Evolutionary conservation across 1,140 invertebrate genomes (phyloP), one percentile per base, ranked within the genome.

Genomic region (Phenacoccus solenopsis): DNA sequence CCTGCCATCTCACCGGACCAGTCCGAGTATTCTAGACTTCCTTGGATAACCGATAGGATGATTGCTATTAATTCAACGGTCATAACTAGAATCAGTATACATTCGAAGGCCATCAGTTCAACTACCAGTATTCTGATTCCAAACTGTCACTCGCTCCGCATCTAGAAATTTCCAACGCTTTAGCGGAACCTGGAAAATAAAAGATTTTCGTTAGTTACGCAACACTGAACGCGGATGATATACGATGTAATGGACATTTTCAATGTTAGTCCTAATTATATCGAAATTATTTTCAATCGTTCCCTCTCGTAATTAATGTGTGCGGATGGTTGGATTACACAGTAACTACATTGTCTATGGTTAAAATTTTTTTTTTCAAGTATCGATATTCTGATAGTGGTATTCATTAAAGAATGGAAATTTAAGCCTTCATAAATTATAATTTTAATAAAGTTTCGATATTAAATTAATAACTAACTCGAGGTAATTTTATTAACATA

Each of bases 101-200:
- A 64, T 64, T 64, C 59, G 22, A 64, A 64, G 59, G 59, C 59
- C 59, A 64, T 64, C 22, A 25, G 13, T 64, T 49, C 38, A 49
- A 49, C 38, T n/a, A 49, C 16, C 5, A 49, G 16, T 49, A 49
- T 49, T 9, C 38, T 9, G 16, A 9, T 49, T 49, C 5, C 16
- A 49, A n/a, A 49, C 20, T 49, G 38, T 49, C 5, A 49, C 16
- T 16, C 38, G 38, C 2, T 49, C 38, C 38, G 16, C 38, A 49
- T 49, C 38, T 9, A 49, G 5, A 49, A 49, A 49, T 49, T n/a
- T 49, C 16, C 38, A 49, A n/a, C n/a, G n/a, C 20, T 16, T 49
- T 49, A n/a, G 20, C 38, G 38, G 16, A 49, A 49, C 20, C 38
- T 49, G 16, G 20, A 32, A 32, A 49, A 49, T 49, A 16, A 49